A percentile compares a stretch with the other conserved stretches of the same genome.
phyloP scores from a whole-genome alignment of 2,888 invertebrate species.

The Aleiodes testaceus region DNA sequence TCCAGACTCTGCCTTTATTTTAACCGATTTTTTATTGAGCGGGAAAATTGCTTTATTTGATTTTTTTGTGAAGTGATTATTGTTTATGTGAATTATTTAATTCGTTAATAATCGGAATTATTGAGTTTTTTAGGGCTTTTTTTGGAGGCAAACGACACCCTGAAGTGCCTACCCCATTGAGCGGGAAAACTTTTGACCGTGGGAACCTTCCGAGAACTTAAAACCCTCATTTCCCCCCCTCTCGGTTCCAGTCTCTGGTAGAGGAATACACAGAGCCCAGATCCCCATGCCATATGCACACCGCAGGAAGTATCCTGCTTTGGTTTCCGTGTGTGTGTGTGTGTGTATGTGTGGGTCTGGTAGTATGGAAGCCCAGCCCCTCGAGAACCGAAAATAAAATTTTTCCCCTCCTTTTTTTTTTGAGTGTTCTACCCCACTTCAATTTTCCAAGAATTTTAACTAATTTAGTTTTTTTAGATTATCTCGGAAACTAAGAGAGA shows the following conservation, averaged over 20 bases:
- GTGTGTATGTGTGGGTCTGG: no score
- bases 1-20: not conserved
- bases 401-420: not conserved
- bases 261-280: conserved; percentile 48
- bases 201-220: conserved; percentile 71
- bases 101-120: no score
- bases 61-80: no score
- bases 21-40: no score
- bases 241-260: conserved; percentile 38
- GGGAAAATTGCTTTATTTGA: no score
- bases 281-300: conserved; percentile 67
- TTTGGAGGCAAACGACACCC: not conserved
- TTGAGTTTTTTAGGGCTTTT: conserved; percentile 2
- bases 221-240: conserved; percentile 57
- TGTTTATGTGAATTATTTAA: no score
- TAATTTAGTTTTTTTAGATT: no score
- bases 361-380: conserved; percentile 25
- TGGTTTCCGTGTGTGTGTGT: conserved; percentile 35
- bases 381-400: conserved; percentile 19
- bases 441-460: no score
- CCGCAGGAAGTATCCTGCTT: conserved; percentile 65
- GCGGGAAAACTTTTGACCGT: conserved; percentile 71
- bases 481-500: no score
- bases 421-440: no score
- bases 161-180: conserved; percentile 24